phyloP scores from a whole-genome alignment of 2,888 invertebrate genomes.

The Cabera pusaria region DNA sequence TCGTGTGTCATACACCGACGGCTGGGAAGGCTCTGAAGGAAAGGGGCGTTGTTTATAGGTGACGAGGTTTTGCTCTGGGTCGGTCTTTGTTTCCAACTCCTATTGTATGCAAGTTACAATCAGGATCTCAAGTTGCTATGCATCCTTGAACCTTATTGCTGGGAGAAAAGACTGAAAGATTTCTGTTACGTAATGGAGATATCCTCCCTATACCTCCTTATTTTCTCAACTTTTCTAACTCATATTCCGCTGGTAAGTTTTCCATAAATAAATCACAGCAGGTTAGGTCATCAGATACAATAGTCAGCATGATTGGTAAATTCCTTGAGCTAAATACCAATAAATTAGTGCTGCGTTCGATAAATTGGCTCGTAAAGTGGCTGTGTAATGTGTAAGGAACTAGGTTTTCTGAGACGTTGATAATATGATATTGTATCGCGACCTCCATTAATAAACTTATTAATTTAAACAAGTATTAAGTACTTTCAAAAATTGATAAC shows the following conservation, averaged over 20 bases:
- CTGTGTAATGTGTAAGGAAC: background rate
- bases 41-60: constrained; percentile 59
- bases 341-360: constrained; percentile 20
- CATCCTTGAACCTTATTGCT: constrained; percentile 19
- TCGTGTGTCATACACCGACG: constrained; percentile 54
- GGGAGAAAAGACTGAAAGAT: background rate
- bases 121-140: constrained; percentile 16
- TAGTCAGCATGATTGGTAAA: constrained; percentile 26
- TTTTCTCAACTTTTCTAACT: constrained; percentile 3
- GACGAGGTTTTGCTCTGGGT: constrained; percentile 53
- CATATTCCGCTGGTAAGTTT: constrained; percentile 7
- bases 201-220: background rate
- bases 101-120: constrained; percentile 27
- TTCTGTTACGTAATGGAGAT: constrained; percentile 1
- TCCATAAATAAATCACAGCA: constrained; percentile 13
- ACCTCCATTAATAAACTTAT: too few species aligned
- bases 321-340: constrained; percentile 38
- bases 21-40: constrained; percentile 43
- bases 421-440: too few species aligned
- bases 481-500: too few species aligned
- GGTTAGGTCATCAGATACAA: constrained; percentile 23
- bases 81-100: constrained; percentile 40
- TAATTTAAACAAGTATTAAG: too few species aligned
- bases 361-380: constrained; percentile 21
- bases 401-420: background rate